Base-by-base conservation (phyloP, 1,140 invertebrate species). In the Lysiphlebus fabarum region DNA sequence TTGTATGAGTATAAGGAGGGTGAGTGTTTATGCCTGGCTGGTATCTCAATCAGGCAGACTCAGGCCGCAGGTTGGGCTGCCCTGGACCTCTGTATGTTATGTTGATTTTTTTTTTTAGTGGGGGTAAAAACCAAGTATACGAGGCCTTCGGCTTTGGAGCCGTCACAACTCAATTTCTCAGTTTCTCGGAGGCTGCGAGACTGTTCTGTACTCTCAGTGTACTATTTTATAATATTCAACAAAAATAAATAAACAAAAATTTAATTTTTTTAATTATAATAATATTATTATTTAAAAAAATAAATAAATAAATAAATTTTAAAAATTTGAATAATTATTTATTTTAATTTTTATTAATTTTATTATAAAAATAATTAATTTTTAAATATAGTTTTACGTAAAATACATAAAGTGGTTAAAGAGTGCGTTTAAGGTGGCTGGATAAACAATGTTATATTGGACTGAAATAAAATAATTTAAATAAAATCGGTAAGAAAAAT, bases 91-190 rank as follows among this genome's bases (percentile, higher is more conserved):
- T 68, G 62, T 64, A 57, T 50, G 17, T 34, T 37, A 33, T 37
- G 11, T n/a, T 34, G 10, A 7, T 37, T 59, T 62, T 65, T 67
- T 62, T 65, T 63, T 66, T 65, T 67, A 63, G 68, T 60, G 53
- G 43, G 53, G 65, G 47, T 48, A 51, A 50, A 38, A 56, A 50
- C 48, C 34, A 11, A 34, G 53, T 49, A 66, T 64, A 65, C 59
- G 67, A 68, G 68, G 66, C 68, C 69, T 70, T 69, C 71, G 69
- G 66, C 63, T 72, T 63, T 63, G 57, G 56, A 71, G 68, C 75
- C 72, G 71, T 77, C 74, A 77, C 75, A 77, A 76, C 75, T 77
- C 75, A 77, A 76, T 77, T 71, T 76, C 17, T 26, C 17, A 77
- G 75, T 76, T 69, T 68, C 68, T 70, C 70, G 62, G 68, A 70